Base-by-base conservation (phyloP, 64 coral and sea anemone species). In the Pocillopora verrucosa region DNA sequence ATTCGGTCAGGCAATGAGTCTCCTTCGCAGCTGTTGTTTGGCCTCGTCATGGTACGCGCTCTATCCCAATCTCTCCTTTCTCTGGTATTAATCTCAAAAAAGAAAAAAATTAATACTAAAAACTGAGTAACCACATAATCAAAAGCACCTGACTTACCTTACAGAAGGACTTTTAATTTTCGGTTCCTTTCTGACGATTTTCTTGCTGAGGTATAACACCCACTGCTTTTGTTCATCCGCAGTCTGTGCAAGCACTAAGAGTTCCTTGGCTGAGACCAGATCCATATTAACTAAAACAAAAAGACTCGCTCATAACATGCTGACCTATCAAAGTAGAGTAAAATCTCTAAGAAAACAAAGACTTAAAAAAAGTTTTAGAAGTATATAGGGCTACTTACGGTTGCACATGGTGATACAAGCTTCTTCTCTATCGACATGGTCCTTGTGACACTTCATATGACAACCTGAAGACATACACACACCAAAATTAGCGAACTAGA, bases 361-460 rank as follows among this genome's bases (percentile, higher is more conserved):
- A 51, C 7, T 51, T 51, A 51, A 51, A 51, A 51, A 51, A 4
- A 51, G 41, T 51, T 51, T 51, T 4, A 51, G 41, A 51, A 51
- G 41, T 51, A 51, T 51, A 51, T 51, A 7, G 41, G 41, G 1
- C 41, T 51, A 80, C 86, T 58, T 89, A 99, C 96, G 93, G 60
- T 93, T 92, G 64, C 96, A 99, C 64, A 89, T 87, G 45, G 22
- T 81, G 60, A 99, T 88, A 70, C 96, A 99, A 25, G 93, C 93
- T 60, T 99, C 96, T 93, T 99, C 96, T 80, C 96, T 87, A 60
- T 99, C 93, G 9, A 99, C 94, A 37, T 99, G 96, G 80, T 99
- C 96, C 84, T 99, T 99, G 36, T 99, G 96, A 64, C 90, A 90
- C 77, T 99, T 99, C 80, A 99, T 84, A 76, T 95, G 96, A 86